Evolutionary conservation across 2,113 vertebrate genomes (phyloP).

Genomic region (Dicentrarchus labrax): DNA sequence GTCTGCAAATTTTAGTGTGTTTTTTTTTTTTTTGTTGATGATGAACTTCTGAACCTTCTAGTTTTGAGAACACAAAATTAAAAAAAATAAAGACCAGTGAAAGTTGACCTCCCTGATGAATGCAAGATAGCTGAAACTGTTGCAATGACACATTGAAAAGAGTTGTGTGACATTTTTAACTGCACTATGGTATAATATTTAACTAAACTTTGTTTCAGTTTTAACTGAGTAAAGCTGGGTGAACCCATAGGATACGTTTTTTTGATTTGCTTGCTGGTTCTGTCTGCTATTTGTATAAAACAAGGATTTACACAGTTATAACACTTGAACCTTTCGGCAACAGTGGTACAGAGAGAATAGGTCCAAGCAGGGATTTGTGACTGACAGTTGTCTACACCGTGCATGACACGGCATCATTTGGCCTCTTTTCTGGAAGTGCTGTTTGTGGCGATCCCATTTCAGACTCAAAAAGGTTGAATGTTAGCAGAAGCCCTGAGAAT

Average conservation of each 20-base stretch:
- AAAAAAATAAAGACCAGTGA: neutral
- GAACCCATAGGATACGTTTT: neutral
- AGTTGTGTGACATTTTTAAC: neutral
- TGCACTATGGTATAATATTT: neutral
- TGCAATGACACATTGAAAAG: neutral
- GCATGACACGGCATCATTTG: constrained; percentile 23
- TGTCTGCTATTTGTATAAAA: neutral
- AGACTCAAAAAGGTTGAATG: constrained; percentile 2
- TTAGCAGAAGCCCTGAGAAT: constrained; percentile 12
- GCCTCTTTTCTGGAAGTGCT: constrained; percentile 23
- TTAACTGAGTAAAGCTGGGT: neutral
- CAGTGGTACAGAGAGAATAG: neutral
- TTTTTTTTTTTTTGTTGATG: neutral
- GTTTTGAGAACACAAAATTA: neutral
- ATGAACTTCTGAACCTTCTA: neutral
- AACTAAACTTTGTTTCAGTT: neutral
- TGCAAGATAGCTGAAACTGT: neutral
- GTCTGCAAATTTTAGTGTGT: neutral
- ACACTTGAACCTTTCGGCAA: neutral
- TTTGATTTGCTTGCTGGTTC: neutral
- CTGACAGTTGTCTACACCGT: constrained; percentile 12
- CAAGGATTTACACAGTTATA: neutral
- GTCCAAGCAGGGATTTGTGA: neutral
- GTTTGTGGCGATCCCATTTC: constrained; percentile 13
- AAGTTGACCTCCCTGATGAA: too few relatives aligned